Evolutionary conservation across 2,888 invertebrate genomes (phyloP).

Genomic region (Vandiemenella viatica): DNA sequence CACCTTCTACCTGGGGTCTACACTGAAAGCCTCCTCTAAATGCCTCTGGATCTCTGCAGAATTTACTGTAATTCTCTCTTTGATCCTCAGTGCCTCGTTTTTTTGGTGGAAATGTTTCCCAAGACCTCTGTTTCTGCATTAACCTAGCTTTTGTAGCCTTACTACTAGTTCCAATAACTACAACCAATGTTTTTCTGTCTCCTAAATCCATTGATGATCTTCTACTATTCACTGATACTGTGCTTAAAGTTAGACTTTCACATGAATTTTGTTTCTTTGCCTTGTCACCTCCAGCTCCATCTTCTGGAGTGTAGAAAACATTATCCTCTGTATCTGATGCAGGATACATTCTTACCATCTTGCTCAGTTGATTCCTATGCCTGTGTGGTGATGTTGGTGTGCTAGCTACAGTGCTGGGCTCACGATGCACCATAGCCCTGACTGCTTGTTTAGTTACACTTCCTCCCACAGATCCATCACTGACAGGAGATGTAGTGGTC

Average conservation of each 20-base stretch:
- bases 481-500: conserved; percentile 9
- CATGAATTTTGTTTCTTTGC: conserved; percentile 32
- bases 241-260: conserved; percentile 35
- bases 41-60: conserved; percentile 23
- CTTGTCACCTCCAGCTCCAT: conserved; percentile 20
- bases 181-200: conserved; percentile 36
- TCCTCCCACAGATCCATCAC: conserved; percentile 3
- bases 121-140: conserved; percentile 43
- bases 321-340: conserved; percentile 39
- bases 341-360: conserved; percentile 34
- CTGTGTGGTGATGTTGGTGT: conserved; percentile 16
- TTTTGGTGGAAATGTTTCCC: conserved; percentile 47
- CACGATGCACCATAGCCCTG: conserved; percentile 34
- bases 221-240: conserved; percentile 34
- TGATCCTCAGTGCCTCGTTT: conserved; percentile 18
- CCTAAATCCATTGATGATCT: conserved; percentile 35
- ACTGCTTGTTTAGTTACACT: conserved; percentile 21
- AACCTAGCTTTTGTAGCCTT: conserved; percentile 20
- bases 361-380: conserved; percentile 13
- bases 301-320: conserved; percentile 32
- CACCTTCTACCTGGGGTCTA: conserved; percentile 11
- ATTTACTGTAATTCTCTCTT: conserved; percentile 17
- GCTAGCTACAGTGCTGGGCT: conserved; percentile 15
- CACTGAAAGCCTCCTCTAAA: conserved; percentile 23
- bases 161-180: conserved; percentile 30